Evolutionary conservation across 2,888 invertebrate genomes (phyloP).

Genomic region (Aleiodes alternator): DNA sequence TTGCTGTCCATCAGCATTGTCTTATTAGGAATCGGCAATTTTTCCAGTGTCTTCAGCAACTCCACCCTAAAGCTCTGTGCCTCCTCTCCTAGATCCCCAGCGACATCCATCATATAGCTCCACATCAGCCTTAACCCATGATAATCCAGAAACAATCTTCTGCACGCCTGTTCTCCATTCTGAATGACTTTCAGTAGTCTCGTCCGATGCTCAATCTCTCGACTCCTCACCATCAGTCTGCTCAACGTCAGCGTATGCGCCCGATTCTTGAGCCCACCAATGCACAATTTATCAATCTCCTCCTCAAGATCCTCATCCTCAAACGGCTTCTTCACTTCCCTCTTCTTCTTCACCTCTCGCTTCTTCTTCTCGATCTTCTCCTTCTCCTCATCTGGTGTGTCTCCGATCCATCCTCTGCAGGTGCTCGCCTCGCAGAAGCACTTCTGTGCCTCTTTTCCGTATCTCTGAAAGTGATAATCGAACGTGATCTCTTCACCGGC

Average conservation of each 20-base stretch:
- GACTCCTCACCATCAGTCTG: constrained; percentile 94
- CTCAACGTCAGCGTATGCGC: constrained; percentile 92
- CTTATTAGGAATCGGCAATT: constrained; percentile 94
- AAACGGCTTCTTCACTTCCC: constrained; percentile 73
- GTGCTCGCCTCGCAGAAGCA: constrained; percentile 94
- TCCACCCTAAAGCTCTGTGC: constrained; percentile 76
- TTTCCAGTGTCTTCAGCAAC: constrained; percentile 86
- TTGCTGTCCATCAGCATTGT: constrained; percentile 95
- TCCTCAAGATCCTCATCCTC: constrained; percentile 86
- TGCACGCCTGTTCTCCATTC: constrained; percentile 87
- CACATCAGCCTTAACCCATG: constrained; percentile 93
- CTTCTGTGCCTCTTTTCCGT: constrained; percentile 96
- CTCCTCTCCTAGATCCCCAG: constrained; percentile 76
- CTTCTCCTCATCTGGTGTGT: constrained; percentile 85
- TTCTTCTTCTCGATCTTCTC: constrained; percentile 78
- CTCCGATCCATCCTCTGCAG: constrained; percentile 97
- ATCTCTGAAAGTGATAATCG: constrained; percentile 98
- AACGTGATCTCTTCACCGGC: constrained; percentile 98
- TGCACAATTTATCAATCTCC: constrained; percentile 88
- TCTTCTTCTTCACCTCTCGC: constrained; percentile 47
- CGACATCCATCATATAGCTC: constrained; percentile 92
- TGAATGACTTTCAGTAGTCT: constrained; percentile 87
- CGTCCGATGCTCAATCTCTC: constrained; percentile 85
- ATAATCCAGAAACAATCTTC: constrained; percentile 93
- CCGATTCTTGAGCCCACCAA: constrained; percentile 90